Evolutionary conservation across 2,113 vertebrate genomes (phyloP).

Genomic region (Xiphophorus maculatus): DNA sequence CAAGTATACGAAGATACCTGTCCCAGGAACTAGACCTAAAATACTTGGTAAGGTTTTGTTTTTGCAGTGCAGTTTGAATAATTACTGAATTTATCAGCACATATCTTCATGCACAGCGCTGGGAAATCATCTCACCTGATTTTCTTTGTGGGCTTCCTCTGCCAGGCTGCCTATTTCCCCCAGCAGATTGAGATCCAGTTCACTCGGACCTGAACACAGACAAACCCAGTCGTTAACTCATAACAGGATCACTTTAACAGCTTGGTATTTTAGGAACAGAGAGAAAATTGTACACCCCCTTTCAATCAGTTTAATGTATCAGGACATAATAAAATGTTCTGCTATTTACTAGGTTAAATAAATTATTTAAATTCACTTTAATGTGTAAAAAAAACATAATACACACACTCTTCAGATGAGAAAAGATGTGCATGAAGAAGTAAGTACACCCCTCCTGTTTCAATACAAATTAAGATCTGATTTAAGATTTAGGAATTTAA

Average conservation of each 20-base stretch:
- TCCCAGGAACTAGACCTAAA: too few relatives aligned
- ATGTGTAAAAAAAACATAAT: background rate
- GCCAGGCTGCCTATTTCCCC: slow-evolving; percentile 82
- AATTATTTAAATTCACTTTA: background rate
- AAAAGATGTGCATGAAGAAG: background rate
- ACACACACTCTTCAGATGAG: background rate
- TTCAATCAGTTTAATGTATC: background rate
- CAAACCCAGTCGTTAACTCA: slow-evolving; percentile 2
- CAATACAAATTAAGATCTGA: background rate
- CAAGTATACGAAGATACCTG: too few relatives aligned
- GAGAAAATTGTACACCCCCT: background rate
- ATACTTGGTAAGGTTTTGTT: too few relatives aligned
- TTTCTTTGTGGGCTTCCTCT: slow-evolving; percentile 83
- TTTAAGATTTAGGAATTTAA: too few relatives aligned
- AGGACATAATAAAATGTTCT: background rate
- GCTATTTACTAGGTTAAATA: background rate
- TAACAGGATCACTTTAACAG: background rate
- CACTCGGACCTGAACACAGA: slow-evolving; percentile 82
- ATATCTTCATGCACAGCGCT: too few relatives aligned
- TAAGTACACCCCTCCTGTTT: background rate
- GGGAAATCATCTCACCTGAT: slow-evolving; percentile 84
- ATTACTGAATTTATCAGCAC: background rate
- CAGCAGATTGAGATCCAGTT: slow-evolving; percentile 85
- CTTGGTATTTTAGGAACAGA: background rate
- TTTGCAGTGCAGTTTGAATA: too few relatives aligned